phyloP scores from a whole-genome alignment of 2,888 invertebrate genomes.

The Lathronympha strigana region DNA sequence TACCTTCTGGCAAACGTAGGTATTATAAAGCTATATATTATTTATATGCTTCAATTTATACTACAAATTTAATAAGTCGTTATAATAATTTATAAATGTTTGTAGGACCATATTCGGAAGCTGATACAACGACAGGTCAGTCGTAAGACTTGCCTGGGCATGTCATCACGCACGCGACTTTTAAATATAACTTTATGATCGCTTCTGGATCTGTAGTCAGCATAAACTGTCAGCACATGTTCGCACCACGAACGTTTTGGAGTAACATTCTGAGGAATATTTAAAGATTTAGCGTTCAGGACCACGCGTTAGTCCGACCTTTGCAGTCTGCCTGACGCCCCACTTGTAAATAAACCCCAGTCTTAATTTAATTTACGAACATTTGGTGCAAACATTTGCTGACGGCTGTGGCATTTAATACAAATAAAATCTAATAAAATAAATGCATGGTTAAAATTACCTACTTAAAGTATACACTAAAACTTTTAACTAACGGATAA shows the following conservation, averaged over 20 bases:
- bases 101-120: slow-evolving; percentile 75
- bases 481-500: too few species aligned
- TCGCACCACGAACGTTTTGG: not conserved
- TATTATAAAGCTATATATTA: too few species aligned
- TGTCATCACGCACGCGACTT: slow-evolving; percentile 10
- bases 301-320: too few species aligned
- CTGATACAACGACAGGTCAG: slow-evolving; percentile 67
- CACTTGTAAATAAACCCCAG: too few species aligned
- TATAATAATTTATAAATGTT: slow-evolving; percentile 49
- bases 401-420: not conserved
- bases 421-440: not conserved
- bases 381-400: not conserved
- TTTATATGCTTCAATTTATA: too few species aligned
- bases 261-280: too few species aligned
- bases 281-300: too few species aligned
- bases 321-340: too few species aligned
- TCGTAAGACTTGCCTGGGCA: slow-evolving; percentile 43
- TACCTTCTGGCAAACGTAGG: too few species aligned
- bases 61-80: not conserved
- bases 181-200: slow-evolving; percentile 6
- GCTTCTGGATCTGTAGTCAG: not conserved
- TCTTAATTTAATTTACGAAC: not conserved
- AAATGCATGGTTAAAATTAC: slow-evolving; percentile 16
- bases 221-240: slow-evolving; percentile 3
- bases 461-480: not conserved